Percentiles rank a stretch among this genome's conserved stretches.
Evolutionary conservation across 2,113 vertebrate species (phyloP).

Genomic region (Hiodon tergisus): DNA sequence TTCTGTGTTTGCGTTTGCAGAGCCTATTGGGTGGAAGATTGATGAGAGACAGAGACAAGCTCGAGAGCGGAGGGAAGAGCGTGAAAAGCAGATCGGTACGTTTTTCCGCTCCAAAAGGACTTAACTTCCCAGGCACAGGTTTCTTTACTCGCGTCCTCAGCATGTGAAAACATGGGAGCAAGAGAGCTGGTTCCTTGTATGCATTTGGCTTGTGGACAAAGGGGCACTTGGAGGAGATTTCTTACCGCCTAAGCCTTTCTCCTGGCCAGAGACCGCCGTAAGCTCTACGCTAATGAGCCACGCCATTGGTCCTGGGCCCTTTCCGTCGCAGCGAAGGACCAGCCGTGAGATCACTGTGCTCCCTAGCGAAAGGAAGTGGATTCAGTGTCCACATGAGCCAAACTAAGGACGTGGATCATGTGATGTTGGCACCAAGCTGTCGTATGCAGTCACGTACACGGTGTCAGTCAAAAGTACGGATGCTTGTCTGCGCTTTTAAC

Average conservation of each 20-base stretch:
- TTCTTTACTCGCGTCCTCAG: no score
- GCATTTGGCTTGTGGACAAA: not conserved
- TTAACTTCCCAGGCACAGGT: no score
- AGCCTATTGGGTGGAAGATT: slow-evolving; percentile 74
- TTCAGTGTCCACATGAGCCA: no score
- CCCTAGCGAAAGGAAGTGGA: no score
- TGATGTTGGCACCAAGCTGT: no score
- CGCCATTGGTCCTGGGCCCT: not conserved
- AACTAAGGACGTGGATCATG: no score
- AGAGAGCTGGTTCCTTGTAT: not conserved
- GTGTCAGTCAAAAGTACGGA: no score
- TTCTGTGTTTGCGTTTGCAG: slow-evolving; percentile 48
- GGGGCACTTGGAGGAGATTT: slow-evolving; percentile 15
- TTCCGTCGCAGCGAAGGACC: not conserved
- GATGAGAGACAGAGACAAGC: slow-evolving; percentile 88
- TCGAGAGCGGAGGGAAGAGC: slow-evolving; percentile 81
- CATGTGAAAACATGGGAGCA: not conserved
- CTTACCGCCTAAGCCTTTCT: slow-evolving; percentile 8
- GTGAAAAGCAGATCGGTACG: slow-evolving; percentile 83
- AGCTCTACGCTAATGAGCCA: not conserved
- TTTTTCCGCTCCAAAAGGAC: not conserved
- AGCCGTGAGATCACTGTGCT: no score
- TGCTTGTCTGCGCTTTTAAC: no score
- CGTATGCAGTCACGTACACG: no score
- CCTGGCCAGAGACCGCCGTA: not conserved